These are phyloP conservation scores for Arizona elegans DNA, from an alignment of 2,113 vertebrate genomes.

Conservation along the genomic window DNA sequence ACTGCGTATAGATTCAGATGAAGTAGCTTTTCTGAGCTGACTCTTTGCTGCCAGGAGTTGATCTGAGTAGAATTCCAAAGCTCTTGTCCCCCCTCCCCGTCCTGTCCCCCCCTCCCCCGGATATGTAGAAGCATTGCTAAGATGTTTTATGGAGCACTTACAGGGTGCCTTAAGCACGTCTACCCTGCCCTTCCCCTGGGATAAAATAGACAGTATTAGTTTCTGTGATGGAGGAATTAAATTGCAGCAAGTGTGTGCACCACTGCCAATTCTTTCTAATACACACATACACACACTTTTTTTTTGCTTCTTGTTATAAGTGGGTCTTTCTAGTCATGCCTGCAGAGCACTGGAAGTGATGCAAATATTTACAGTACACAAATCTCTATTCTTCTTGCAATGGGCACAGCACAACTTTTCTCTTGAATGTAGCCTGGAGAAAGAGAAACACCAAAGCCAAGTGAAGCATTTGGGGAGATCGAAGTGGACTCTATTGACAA, in stretches of 20 bases:
- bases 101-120: background rate
- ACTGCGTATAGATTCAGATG: background rate
- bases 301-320: background rate
- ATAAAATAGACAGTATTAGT: background rate
- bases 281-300: background rate
- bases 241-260: background rate
- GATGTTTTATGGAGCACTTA: background rate
- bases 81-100: background rate
- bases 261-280: background rate
- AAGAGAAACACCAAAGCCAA: background rate
- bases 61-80: background rate
- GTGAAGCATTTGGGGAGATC: background rate
- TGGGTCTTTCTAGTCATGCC: background rate
- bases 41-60: background rate
- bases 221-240: background rate
- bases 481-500: background rate
- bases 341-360: background rate
- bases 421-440: background rate
- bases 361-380: constrained; percentile 14
- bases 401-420: background rate
- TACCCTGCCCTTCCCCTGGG: background rate
- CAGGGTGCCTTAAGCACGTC: background rate
- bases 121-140: background rate
- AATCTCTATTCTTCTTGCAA: background rate
- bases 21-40: background rate